Evolutionary conservation across 2,797 vertebrate species (phyloP).

Genomic region (Danio albolineatus): DNA sequence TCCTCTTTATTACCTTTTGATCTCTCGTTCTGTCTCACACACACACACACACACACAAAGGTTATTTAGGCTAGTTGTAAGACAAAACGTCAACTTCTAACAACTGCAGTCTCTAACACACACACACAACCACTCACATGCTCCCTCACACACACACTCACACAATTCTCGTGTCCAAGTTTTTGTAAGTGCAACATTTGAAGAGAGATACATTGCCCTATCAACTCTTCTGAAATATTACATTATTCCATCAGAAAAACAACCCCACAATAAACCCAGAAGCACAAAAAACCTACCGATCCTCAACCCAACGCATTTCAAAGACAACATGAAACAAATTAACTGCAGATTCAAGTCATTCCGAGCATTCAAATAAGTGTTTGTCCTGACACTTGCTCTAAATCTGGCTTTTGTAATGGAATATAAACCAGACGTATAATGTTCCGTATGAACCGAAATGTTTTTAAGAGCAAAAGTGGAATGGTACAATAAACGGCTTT

Average conservation of each 20-base stretch:
- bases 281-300: slow-evolving; percentile 37
- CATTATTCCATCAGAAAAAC: slow-evolving; percentile 63
- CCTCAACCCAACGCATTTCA: slow-evolving; percentile 55
- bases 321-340: slow-evolving; percentile 67
- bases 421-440: slow-evolving; percentile 40
- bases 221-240: slow-evolving; percentile 60
- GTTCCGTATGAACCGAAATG: slow-evolving; percentile 27
- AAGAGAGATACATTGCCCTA: slow-evolving; percentile 69
- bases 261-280: slow-evolving; percentile 38
- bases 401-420: slow-evolving; percentile 51
- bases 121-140: no score
- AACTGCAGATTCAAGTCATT: slow-evolving; percentile 73
- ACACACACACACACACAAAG: slow-evolving; percentile 19
- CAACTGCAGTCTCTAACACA: slow-evolving; percentile 16
- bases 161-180: slow-evolving; percentile 73
- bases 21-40: slow-evolving; percentile 4
- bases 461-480: slow-evolving; percentile 14
- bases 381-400: slow-evolving; percentile 65
- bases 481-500: slow-evolving; percentile 35
- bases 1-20: slow-evolving; percentile 32
- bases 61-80: slow-evolving; percentile 43
- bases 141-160: slow-evolving; percentile 29
- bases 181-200: slow-evolving; percentile 82
- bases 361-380: slow-evolving; percentile 63
- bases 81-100: slow-evolving; percentile 34